Evolutionary conservation across 2,113 vertebrate species (phyloP).

Genomic region (Gymnarchus niloticus): DNA sequence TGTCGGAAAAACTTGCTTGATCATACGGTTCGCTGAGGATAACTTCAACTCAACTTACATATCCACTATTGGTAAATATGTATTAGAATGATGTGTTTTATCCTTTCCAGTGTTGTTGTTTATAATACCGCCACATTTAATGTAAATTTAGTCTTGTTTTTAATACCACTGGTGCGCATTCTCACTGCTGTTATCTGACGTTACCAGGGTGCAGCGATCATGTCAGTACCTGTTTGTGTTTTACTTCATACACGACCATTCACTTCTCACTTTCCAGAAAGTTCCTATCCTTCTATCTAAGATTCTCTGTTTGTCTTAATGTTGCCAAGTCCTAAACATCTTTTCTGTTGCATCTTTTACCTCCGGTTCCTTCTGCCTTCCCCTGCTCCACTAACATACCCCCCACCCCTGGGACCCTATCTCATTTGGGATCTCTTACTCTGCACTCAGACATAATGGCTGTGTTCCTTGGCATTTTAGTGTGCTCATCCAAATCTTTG

Average conservation of each 20-base stretch:
- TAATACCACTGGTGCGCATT: not conserved
- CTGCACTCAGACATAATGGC: slow-evolving; percentile 34
- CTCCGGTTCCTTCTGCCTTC: slow-evolving; percentile 1
- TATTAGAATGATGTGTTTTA: not conserved
- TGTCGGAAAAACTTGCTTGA: slow-evolving; percentile 89
- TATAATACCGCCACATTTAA: not conserved
- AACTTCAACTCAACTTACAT: slow-evolving; percentile 92
- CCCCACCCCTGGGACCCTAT: slow-evolving; percentile 50
- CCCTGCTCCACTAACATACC: slow-evolving; percentile 33
- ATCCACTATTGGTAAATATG: slow-evolving; percentile 83
- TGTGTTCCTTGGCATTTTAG: slow-evolving; percentile 31
- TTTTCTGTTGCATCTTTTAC: slow-evolving; percentile 10
- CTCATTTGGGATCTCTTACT: slow-evolving; percentile 45
- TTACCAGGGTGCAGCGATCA: slow-evolving; percentile 32
- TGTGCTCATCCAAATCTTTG: slow-evolving; percentile 26
- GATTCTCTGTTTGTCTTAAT: slow-evolving; percentile 17
- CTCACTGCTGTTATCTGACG: not conserved
- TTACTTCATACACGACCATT: slow-evolving; percentile 27
- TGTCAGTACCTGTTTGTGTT: slow-evolving; percentile 53
- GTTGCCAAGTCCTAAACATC: not conserved
- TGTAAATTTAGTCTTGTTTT: not conserved
- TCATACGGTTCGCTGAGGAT: slow-evolving; percentile 89
- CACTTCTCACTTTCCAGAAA: not conserved
- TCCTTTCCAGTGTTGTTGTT: not conserved
- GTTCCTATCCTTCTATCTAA: slow-evolving; percentile 11